Conservation (phyloP, 2,797 vertebrate species). For the Crocodylus rhombifer region DNA sequence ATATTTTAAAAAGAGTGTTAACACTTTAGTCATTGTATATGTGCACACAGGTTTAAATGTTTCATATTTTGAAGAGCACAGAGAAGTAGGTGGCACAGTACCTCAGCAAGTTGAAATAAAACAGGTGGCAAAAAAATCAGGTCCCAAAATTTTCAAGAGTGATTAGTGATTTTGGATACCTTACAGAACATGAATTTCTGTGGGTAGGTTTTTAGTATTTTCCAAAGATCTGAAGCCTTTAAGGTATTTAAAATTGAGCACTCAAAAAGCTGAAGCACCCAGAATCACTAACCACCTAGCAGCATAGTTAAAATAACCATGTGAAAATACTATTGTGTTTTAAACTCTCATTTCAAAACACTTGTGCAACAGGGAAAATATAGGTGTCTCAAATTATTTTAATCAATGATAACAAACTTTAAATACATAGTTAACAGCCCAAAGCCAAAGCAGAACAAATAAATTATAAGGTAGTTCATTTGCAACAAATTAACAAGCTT, state of each 20-base stretch:
- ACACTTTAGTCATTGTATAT: not conserved
- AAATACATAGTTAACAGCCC: not conserved
- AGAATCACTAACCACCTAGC: not conserved
- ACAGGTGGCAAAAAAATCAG: accelerated
- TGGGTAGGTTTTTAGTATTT: conserved; percentile 33
- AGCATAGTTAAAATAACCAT: not conserved
- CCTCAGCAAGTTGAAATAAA: not conserved
- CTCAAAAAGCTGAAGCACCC: not conserved
- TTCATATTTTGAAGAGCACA: no score
- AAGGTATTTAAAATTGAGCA: not conserved
- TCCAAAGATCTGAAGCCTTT: not conserved
- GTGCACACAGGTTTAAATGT: conserved; percentile 54
- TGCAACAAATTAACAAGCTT: not conserved
- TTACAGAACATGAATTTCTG: conserved; percentile 21
- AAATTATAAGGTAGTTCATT: no score
- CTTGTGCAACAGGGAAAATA: not conserved
- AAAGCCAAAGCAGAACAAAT: not conserved
- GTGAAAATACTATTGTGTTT: not conserved
- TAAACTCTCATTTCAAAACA: not conserved
- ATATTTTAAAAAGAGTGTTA: no score
- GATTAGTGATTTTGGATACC: not conserved
- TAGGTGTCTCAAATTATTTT: not conserved
- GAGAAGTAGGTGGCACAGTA: not conserved
- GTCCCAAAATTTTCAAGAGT: not conserved
- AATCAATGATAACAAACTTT: not conserved